Evolutionary conservation across 2,888 invertebrate species (phyloP).

Genomic region (Drosophila vallismaia): DNA sequence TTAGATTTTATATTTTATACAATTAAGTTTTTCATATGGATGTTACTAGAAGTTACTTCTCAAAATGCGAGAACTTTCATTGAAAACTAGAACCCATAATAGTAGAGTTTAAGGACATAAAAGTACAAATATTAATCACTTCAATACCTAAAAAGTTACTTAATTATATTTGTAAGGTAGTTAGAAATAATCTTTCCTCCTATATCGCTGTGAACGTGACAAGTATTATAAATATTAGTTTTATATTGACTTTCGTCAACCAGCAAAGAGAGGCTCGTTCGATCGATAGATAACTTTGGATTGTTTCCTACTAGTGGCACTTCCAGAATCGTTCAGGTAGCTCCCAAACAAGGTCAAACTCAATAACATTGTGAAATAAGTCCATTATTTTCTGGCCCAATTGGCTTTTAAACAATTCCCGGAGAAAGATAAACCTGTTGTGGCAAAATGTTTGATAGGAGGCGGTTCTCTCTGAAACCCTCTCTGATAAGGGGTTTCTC

Average conservation of each 20-base stretch:
- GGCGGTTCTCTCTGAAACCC: neutral
- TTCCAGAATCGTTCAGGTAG: constrained; percentile 34
- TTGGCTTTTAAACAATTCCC: constrained; percentile 13
- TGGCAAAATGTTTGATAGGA: neutral
- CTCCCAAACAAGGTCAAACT: constrained; percentile 24
- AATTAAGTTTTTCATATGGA: neutral
- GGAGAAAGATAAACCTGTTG: constrained; percentile 16
- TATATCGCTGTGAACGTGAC: constrained; percentile 20
- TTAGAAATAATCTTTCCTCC: neutral
- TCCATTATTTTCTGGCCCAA: constrained; percentile 15
- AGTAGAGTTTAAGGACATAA: too few relatives aligned
- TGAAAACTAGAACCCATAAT: neutral
- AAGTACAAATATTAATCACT: too few relatives aligned
- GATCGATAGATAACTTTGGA: constrained; percentile 20
- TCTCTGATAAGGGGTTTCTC: constrained; percentile 11
- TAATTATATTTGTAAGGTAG: neutral
- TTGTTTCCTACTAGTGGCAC: constrained; percentile 16
- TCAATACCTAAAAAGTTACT: neutral
- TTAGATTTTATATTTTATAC: neutral
- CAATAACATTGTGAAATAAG: constrained; percentile 46
- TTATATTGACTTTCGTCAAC: too few relatives aligned
- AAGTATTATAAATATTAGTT: neutral
- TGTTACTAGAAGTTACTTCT: too few relatives aligned
- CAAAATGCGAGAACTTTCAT: neutral
- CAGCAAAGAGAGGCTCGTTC: constrained; percentile 17